These are phyloP conservation scores for Sceloporus tristichus DNA, from an alignment of 2,113 vertebrate genomes.

Conservation along the genomic window DNA sequence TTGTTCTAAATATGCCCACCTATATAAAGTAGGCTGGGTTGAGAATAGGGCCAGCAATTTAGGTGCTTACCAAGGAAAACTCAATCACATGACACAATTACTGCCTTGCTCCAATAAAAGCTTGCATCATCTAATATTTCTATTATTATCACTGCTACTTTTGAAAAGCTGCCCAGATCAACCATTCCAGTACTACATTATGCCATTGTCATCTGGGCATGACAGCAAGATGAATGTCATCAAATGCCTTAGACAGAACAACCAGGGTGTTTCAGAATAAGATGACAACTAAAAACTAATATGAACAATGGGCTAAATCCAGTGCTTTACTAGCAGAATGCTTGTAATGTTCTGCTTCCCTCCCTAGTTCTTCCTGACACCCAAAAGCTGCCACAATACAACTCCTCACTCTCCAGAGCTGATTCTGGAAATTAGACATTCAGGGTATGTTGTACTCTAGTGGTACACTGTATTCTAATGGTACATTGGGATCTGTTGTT, in stretches of 20 bases:
- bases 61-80: neutral
- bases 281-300: neutral
- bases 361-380: too few species aligned
- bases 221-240: neutral
- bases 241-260: neutral
- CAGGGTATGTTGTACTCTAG: too few species aligned
- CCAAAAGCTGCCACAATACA: too few species aligned
- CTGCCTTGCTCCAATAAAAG: constrained; percentile 25
- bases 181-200: constrained; percentile 9
- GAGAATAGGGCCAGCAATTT: constrained; percentile 24
- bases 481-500: neutral
- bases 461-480: neutral
- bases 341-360: too few species aligned
- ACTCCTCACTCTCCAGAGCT: too few species aligned
- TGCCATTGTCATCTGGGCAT: neutral
- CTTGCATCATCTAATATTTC: constrained; percentile 5
- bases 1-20: too few species aligned
- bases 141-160: constrained; percentile 32
- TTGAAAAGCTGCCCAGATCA: constrained; percentile 42
- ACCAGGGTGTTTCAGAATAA: neutral
- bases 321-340: neutral
- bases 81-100: constrained; percentile 27
- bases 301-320: neutral
- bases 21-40: neutral
- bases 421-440: too few species aligned